These are phyloP conservation scores for Pogonocherus hispidulus DNA, from an alignment of 2,888 invertebrate species.

Conservation along the genomic window DNA sequence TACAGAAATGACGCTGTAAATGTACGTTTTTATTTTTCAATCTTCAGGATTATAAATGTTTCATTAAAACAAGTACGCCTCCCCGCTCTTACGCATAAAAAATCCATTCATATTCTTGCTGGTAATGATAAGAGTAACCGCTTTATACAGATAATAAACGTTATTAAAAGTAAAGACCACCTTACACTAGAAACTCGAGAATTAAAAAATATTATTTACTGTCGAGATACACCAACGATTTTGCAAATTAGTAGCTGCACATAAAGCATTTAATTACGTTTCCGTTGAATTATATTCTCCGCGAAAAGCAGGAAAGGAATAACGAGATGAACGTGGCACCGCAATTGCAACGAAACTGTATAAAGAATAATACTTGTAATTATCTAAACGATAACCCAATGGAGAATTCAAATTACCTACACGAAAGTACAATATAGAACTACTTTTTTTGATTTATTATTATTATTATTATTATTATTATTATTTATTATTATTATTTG, in stretches of 20 bases:
- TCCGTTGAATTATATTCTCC: neutral
- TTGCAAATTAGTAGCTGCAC: neutral
- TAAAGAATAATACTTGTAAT: too few species aligned
- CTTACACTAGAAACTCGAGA: neutral
- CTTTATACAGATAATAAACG: neutral
- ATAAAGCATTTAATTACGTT: neutral
- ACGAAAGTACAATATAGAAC: too few species aligned
- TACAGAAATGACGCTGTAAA: too few species aligned
- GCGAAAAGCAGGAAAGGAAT: constrained; percentile 1
- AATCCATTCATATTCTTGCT: neutral
- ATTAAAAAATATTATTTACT: constrained; percentile 5
- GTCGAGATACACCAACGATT: neutral
- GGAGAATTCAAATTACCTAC: too few species aligned
- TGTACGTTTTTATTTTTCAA: too few species aligned
- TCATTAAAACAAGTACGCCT: neutral
- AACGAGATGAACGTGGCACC: constrained; percentile 8
- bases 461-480: too few species aligned
- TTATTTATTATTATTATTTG: too few species aligned
- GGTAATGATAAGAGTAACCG: neutral
- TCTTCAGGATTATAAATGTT: neutral
- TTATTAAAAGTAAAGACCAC: neutral
- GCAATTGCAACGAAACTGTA: too few species aligned
- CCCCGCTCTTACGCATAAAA: neutral
- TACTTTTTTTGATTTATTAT: too few species aligned
- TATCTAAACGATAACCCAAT: too few species aligned